Conservation (phyloP, 1,140 invertebrate species). For the Orussus abietinus region DNA sequence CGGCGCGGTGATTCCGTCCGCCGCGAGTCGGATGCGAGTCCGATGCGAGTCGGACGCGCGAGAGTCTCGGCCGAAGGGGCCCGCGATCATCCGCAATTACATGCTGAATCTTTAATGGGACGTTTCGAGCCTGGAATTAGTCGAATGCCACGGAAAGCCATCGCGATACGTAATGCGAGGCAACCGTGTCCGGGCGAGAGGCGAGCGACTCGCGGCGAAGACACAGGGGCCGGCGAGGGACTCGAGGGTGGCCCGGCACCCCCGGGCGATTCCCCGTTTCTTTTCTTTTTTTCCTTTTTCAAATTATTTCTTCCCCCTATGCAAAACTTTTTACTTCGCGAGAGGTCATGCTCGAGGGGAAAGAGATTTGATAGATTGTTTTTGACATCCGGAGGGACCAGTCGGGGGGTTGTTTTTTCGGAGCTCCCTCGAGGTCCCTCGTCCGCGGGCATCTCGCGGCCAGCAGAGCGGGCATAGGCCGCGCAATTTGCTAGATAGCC, state of each 20-base stretch:
- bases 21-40: conserved; percentile 23
- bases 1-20: conserved; percentile 29
- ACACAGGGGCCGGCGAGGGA: no score
- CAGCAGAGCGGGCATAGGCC: conserved; percentile 30
- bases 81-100: conserved; percentile 50
- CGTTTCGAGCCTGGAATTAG: conserved; percentile 53
- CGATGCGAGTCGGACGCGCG: conserved; percentile 15
- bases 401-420: no score
- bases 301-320: no score
- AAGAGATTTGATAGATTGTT: no score
- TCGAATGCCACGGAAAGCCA: conserved; percentile 49
- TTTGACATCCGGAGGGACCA: no score
- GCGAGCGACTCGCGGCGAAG: background rate
- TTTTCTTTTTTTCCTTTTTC: no score
- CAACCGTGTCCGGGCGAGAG: conserved; percentile 25
- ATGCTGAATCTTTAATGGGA: conserved; percentile 56
- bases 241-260: no score
- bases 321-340: no score
- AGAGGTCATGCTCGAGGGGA: conserved; percentile 24
- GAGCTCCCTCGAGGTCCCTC: conserved; percentile 28
- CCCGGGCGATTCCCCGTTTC: no score
- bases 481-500: conserved; percentile 35
- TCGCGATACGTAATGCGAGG: conserved; percentile 40
- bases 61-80: background rate
- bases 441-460: conserved; percentile 27